Conservation (phyloP, 2,797 vertebrate genomes). For the Amblyopsis hoosieri region DNA sequence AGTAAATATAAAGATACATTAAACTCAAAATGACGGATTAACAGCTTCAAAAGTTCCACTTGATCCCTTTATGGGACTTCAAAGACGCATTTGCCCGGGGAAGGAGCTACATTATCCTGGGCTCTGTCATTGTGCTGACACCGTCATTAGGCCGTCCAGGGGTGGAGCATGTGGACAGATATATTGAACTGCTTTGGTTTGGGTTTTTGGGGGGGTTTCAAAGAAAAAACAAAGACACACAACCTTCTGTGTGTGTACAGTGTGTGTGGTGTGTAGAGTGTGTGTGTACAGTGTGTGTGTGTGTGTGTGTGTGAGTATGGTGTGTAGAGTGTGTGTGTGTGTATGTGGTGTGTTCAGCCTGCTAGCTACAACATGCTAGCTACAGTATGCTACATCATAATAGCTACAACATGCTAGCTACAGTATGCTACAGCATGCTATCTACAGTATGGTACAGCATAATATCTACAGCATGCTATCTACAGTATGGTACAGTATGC, state of each 20-base stretch:
- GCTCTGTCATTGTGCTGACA: constrained; percentile 39
- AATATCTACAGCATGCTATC: too few relatives aligned
- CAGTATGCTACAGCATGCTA: too few relatives aligned
- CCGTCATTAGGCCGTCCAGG: constrained; percentile 39
- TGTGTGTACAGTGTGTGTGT: constrained; percentile 1
- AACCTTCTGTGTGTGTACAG: not conserved
- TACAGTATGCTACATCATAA: too few relatives aligned
- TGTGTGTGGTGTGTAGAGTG: not conserved
- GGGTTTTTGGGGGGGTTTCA: not conserved
- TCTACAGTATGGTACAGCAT: too few relatives aligned
- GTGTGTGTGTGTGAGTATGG: not conserved
- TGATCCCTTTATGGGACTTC: constrained; percentile 74
- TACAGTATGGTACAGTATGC: too few relatives aligned
- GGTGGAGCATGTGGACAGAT: constrained; percentile 14
- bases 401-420: too few relatives aligned
- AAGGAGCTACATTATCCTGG: constrained; percentile 42
- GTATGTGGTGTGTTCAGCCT: too few relatives aligned
- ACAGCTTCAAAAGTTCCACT: constrained; percentile 63
- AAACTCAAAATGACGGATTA: constrained; percentile 69
- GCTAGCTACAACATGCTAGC: too few relatives aligned
- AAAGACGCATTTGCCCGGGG: constrained; percentile 60
- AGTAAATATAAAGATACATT: constrained; percentile 72
- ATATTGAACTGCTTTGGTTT: not conserved
- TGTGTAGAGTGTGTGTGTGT: not conserved
- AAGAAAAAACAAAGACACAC: not conserved